Base-by-base conservation (phyloP, 2,113 vertebrate genomes). In the Todiramphus saurophagus region DNA sequence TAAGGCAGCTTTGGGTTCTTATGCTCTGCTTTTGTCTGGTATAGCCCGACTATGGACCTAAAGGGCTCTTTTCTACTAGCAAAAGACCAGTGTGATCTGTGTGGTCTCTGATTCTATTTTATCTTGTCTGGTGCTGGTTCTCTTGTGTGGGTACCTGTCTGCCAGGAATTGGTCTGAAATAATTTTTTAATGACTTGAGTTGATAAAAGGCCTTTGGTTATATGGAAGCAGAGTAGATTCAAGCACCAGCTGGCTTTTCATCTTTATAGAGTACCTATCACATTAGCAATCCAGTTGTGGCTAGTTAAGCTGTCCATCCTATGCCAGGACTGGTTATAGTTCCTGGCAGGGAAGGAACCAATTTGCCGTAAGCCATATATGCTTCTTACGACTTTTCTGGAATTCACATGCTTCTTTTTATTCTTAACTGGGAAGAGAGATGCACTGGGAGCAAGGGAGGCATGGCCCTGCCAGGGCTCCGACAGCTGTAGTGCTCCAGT, bases 181-280 rank as follows among this genome's bases (percentile, higher is more conserved):
- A 78, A 91, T 94, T 92, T 95, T n/a, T 21, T 76, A 79, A 79
- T 50, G 23, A 4, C 73, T 90, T 74, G 48, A 89, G 62, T 73
- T 79, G 44, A 90, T 91, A 31, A 91, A 92, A 89, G 50, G n/a
- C n/a, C n/a, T 92, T 85, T 84, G 66, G 69, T 92, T 89, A 11
- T 59, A 31, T 46, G 5, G 6, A 79, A 73, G 74, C 48, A 84
- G 58, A 30, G 51, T 75, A 39, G 23, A 62, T 87, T 72, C 89
- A 82, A 79, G 46, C 73, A 79, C 16, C 89, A 90, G 83, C 24
- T 94, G 76, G 74, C 41, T 92, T 92, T 94, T 82, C 69, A 44
- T 78, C 76, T 87, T 68, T 84, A 21, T 24, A 9, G 89, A 73
- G 41, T 79, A 12, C 27, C 16, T 62, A 46, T 16, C 11, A 5